phyloP scores from a whole-genome alignment of 2,888 invertebrate genomes.

The Archaeoteleia sp. region DNA sequence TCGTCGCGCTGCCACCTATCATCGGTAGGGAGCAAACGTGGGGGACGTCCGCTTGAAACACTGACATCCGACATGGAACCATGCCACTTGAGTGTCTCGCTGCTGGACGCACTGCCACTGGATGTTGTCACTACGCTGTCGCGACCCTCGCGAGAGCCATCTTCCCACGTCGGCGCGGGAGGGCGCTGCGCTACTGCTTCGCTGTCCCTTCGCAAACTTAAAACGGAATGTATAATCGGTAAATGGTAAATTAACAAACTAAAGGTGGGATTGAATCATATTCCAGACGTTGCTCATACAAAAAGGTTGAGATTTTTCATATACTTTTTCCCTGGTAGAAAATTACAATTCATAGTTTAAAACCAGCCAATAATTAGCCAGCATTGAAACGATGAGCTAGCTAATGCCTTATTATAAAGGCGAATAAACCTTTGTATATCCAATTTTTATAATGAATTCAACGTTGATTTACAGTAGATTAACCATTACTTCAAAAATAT shows the following conservation, averaged over 20 bases:
- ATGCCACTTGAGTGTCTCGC: conserved; percentile 88
- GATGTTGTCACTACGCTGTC: conserved; percentile 81
- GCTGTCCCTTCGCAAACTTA: conserved; percentile 78
- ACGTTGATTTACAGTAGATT: too few relatives aligned
- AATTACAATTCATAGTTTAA: too few relatives aligned
- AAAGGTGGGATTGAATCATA: too few relatives aligned
- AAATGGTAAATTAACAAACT: conserved; percentile 5
- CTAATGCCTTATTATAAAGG: too few relatives aligned
- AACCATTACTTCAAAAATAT: too few relatives aligned
- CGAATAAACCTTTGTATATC: too few relatives aligned
- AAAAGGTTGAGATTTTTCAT: too few relatives aligned
- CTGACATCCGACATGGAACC: conserved; percentile 78
- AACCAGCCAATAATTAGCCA: too few relatives aligned
- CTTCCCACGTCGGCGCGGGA: conserved; percentile 75
- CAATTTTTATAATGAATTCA: too few relatives aligned
- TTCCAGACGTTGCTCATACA: too few relatives aligned
- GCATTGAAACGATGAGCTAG: too few relatives aligned
- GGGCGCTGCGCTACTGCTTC: conserved; percentile 76
- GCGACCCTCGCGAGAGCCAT: conserved; percentile 75
- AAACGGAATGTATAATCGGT: conserved; percentile 13
- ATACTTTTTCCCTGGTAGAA: too few relatives aligned
- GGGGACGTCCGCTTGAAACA: conserved; percentile 72
- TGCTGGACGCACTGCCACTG: conserved; percentile 81
- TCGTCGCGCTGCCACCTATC: conserved; percentile 68
- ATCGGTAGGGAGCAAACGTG: conserved; percentile 47